Evolutionary conservation across 1,140 invertebrate genomes (phyloP).

Genomic region (Rhopalosiphum maidis): DNA sequence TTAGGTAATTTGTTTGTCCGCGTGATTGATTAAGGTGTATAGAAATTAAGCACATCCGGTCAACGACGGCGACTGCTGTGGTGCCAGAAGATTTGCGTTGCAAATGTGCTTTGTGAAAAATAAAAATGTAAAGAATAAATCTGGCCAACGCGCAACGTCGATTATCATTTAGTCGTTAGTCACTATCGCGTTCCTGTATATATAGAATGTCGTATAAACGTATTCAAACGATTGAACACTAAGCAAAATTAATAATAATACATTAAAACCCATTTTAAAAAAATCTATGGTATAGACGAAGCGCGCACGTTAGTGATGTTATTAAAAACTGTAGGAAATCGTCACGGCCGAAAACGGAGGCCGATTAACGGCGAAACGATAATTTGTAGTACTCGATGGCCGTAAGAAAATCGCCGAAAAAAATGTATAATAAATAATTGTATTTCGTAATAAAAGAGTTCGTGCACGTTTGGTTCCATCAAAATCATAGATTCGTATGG

Average conservation of each 20-base stretch:
- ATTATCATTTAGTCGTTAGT: conserved; percentile 18
- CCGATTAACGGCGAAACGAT: neutral
- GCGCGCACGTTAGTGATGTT: neutral
- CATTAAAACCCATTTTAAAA: neutral
- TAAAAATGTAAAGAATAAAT: neutral
- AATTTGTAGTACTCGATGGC: neutral
- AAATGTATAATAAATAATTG: neutral
- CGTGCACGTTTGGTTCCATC: neutral
- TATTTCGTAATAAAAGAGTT: neutral
- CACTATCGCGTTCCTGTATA: neutral
- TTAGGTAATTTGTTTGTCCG: conserved; percentile 19
- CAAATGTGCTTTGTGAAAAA: neutral
- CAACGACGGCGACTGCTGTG: neutral
- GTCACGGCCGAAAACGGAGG: neutral
- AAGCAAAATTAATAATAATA: neutral
- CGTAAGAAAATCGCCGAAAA: neutral
- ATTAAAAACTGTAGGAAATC: neutral
- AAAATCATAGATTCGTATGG: neutral
- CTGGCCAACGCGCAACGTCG: neutral
- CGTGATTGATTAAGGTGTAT: conserved; percentile 40
- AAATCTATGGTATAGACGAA: neutral
- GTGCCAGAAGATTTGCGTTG: neutral
- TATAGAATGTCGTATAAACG: neutral
- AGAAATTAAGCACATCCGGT: conserved; percentile 44
- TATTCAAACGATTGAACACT: neutral